Percentiles rank a stretch among this genome's conserved stretches.
These are phyloP conservation scores for Tympanoctomys barrerae DNA, from an alignment of 2,797 vertebrate genomes.

Conservation along the genomic window DNA sequence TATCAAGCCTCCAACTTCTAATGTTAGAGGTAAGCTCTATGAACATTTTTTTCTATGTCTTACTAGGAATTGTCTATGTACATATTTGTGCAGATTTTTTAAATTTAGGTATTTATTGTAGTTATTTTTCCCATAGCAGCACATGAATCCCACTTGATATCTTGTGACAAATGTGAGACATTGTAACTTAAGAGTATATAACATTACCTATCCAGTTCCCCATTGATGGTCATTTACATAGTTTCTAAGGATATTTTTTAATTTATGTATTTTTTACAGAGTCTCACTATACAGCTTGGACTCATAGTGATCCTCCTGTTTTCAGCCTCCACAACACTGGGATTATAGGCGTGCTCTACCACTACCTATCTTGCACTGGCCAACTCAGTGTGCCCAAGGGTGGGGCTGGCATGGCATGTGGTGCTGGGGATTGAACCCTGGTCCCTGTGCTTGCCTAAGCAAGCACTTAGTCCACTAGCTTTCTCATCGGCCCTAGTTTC, in stretches of 20 bases:
- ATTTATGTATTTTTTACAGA: not conserved
- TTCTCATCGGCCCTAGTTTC: not conserved
- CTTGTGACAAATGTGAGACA: not conserved
- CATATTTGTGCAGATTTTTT: not conserved
- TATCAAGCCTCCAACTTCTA: not conserved
- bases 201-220: not conserved
- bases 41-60: not conserved
- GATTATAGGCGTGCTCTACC: no score
- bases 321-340: no score
- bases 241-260: not conserved
- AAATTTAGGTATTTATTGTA: constrained; percentile 14
- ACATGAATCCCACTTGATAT: not conserved
- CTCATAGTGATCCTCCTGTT: no score
- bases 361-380: no score
- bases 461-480: no score
- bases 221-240: not conserved
- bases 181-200: not conserved
- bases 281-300: no score
- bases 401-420: no score
- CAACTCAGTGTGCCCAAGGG: no score
- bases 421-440: no score
- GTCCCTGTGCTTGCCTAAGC: no score
- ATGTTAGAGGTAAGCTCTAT: not conserved
- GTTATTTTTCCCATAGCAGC: not conserved
- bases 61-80: constrained; percentile 27